Base-by-base conservation (phyloP, 37 sponge, comb jelly and placozoan genomes). In the Corticium candelabrum region DNA sequence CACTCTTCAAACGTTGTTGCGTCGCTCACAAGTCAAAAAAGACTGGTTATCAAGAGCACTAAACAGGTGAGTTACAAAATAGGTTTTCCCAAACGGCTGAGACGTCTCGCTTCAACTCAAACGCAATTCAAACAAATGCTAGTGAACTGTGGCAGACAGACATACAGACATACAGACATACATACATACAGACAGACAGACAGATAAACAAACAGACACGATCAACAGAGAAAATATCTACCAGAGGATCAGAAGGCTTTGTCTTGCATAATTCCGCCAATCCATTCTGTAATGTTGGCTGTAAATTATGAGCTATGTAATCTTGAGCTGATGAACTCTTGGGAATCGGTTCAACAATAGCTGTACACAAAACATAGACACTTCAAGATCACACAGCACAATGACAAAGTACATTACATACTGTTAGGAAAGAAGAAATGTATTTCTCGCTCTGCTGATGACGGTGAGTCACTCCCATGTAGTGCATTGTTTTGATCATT, bases 191-290 rank as follows among this genome's bases (percentile, higher is more conserved):
- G 38, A 80, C 29, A 30, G 35, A 69, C 73, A 32, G 38, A 5
- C 37, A 37, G 32, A 38, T 37, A 29, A 1, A 62, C 79, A 1
- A 32, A 29, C 73, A 34, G 80, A 73, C 75, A 3, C 36, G 75
- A n/a, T n/a, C n/a, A n/a, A n/a, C n/a, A n/a, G n/a, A n/a, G n/a
- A n/a, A n/a, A n/a, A n/a, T n/a, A n/a, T n/a, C n/a, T 62, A 96
- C 92, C 73, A 91, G 36, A 35, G 99, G 92, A 36, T 97, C 90
- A 50, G 78, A 90, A 1, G 99, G 99, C 40, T 97, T 97, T 39
- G 86, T 73, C 41, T 89, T 94, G 82, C 90, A 87, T 5, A 97
- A 85, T 50, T 97, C 82, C 11, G 95, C 85, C 43, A 97, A 87
- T 40, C 92, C 99, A 68, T 89, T 87, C 27, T 84, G 37, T 1